phyloP scores from a whole-genome alignment of 2,113 vertebrate genomes.

The Bufo gargarizans region DNA sequence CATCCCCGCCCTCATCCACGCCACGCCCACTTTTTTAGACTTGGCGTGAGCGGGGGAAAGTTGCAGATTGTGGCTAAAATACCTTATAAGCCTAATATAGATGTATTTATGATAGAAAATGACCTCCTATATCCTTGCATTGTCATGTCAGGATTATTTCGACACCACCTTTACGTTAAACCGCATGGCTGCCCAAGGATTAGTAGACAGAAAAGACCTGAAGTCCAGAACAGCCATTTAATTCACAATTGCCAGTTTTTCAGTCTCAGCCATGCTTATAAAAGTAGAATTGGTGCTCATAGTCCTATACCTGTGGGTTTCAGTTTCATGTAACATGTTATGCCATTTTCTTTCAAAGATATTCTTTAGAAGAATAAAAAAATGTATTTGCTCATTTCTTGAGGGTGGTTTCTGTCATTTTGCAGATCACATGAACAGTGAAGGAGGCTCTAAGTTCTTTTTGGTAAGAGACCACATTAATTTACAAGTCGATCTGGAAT shows the following conservation, averaged over 20 bases:
- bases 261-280: neutral
- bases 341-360: neutral
- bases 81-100: too few species aligned
- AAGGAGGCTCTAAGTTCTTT: neutral
- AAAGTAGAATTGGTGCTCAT: neutral
- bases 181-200: too few species aligned
- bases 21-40: too few species aligned
- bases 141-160: too few species aligned
- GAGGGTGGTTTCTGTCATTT: slow-evolving; percentile 9
- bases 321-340: neutral
- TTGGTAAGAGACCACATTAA: slow-evolving; percentile 21
- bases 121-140: too few species aligned
- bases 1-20: too few species aligned
- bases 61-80: too few species aligned
- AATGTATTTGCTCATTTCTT: neutral
- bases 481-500: slow-evolving; percentile 32
- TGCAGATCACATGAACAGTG: neutral
- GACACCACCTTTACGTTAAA: too few species aligned
- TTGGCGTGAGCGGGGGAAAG: too few species aligned
- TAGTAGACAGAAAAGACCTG: neutral
- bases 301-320: neutral
- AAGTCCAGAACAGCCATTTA: neutral
- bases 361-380: neutral
- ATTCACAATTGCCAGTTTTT: neutral
- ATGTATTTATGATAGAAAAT: too few species aligned